Evolutionary conservation across 2,113 vertebrate genomes (phyloP).

Genomic region (Elanus axillaris): DNA sequence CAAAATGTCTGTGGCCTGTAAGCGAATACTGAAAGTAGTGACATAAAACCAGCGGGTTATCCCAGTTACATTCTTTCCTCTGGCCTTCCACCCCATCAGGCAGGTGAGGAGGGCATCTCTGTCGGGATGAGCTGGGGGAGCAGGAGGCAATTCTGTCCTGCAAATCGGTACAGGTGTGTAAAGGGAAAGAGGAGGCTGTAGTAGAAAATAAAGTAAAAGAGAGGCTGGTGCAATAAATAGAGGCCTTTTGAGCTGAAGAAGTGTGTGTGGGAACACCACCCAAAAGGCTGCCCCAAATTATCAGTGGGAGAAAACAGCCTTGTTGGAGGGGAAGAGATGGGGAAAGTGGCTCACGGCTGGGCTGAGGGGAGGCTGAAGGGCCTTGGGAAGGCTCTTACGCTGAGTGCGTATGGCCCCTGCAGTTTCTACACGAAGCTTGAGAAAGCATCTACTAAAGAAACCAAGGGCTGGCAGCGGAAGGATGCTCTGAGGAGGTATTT

Average conservation of each 20-base stretch:
- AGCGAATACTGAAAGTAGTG: neutral
- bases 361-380: neutral
- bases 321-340: neutral
- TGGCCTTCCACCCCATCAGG: neutral
- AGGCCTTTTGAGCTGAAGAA: neutral
- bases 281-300: neutral
- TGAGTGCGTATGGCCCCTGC: accelerated
- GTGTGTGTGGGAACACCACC: accelerated
- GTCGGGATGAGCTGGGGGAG: neutral
- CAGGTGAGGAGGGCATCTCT: neutral
- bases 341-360: neutral
- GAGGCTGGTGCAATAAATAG: neutral
- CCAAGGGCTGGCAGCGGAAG: neutral
- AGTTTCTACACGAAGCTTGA: neutral
- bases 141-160: neutral
- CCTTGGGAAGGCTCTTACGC: neutral
- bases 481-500: neutral
- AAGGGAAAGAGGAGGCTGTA: neutral
- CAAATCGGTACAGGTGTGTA: neutral
- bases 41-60: neutral
- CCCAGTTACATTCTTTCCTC: neutral
- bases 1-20: neutral
- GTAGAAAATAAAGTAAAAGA: neutral
- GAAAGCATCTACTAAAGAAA: neutral
- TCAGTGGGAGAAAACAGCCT: neutral